Conservation (phyloP, 2,797 vertebrate species). For the Chaunax sp. region DNA sequence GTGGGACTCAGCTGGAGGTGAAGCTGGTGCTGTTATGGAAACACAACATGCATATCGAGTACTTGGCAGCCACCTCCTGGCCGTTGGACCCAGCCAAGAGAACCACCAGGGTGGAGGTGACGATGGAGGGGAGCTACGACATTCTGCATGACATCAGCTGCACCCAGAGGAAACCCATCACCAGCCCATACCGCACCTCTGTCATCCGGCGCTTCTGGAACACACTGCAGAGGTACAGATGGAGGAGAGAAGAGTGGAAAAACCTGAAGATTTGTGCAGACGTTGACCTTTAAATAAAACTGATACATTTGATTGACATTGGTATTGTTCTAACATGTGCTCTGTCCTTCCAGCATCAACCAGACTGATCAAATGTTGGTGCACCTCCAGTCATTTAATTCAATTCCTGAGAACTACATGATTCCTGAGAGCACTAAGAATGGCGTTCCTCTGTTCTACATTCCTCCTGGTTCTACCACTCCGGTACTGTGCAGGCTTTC, state of each 20-base stretch:
- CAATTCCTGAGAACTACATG: constrained; percentile 94
- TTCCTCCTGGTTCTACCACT: constrained; percentile 95
- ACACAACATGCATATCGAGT: constrained; percentile 99
- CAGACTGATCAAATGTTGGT: constrained; percentile 99
- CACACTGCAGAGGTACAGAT: constrained; percentile 94
- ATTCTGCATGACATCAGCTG: constrained; percentile 98
- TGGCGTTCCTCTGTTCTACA: constrained; percentile 97
- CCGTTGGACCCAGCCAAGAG: constrained; percentile 89
- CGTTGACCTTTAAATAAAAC: too few species aligned
- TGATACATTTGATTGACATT: neutral
- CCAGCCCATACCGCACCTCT: constrained; percentile 94
- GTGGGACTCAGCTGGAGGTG: constrained; percentile 94
- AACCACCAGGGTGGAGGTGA: constrained; percentile 94
- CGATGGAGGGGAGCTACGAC: constrained; percentile 98
- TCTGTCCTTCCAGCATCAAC: constrained; percentile 86
- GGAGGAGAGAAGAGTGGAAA: too few species aligned
- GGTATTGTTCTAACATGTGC: neutral
- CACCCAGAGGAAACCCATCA: constrained; percentile 96
- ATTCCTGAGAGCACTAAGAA: constrained; percentile 99
- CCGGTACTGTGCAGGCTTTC: constrained; percentile 76
- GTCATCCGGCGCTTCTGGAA: constrained; percentile 99
- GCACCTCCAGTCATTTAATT: constrained; percentile 97
- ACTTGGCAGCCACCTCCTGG: constrained; percentile 92
- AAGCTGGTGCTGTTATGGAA: constrained; percentile 97
- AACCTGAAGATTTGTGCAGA: too few species aligned